Evolutionary conservation across 1,140 invertebrate genomes (phyloP), one percentile per base, ranked within the genome.

Genomic region (Ceratosolen solmsi): DNA sequence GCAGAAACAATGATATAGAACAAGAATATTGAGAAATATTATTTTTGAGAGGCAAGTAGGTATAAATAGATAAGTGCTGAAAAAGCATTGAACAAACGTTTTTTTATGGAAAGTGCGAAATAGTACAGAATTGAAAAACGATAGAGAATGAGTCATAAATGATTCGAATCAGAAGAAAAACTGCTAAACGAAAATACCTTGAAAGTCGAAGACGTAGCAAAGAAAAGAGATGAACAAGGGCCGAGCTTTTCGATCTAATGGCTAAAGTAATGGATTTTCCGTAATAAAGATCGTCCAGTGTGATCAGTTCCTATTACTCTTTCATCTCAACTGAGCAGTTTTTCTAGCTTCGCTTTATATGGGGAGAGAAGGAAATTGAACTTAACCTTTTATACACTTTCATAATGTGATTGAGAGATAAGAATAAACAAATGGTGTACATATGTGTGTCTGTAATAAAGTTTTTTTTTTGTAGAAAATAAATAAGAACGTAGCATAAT

Each of bases 231-330:
- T 54, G 54, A 75, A 36, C 17, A 79, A 86, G 86, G 84, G 90
- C 91, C 90, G 86, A 85, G 68, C 82, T 84, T 85, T 79, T 85
- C 86, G 88, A 92, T 91, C 90, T 90, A 90, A 91, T 91, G 87
- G 90, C 85, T 86, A 89, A 91, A 90, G 90, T 92, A 91, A 92
- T 92, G 89, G 90, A 91, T 91, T 91, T 91, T 89, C 83, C 87
- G 89, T 87, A 91, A 88, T 91, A 90, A 91, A 91, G 90, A 91
- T 91, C 87, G 86, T 85, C 82, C 82, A 83, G 80, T 82, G 85
- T 88, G 90, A 90, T 90, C 87, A 86, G 86, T 78, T 84, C 27
- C 81, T 82, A 85, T 84, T 84, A 79, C 82, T 84, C 79, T 84
- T 84, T 54, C 83, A 79, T 84, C 41, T 38, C 73, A 79, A 70